phyloP scores from a whole-genome alignment of 1,140 invertebrate genomes.

The Diorhabda elongata region DNA sequence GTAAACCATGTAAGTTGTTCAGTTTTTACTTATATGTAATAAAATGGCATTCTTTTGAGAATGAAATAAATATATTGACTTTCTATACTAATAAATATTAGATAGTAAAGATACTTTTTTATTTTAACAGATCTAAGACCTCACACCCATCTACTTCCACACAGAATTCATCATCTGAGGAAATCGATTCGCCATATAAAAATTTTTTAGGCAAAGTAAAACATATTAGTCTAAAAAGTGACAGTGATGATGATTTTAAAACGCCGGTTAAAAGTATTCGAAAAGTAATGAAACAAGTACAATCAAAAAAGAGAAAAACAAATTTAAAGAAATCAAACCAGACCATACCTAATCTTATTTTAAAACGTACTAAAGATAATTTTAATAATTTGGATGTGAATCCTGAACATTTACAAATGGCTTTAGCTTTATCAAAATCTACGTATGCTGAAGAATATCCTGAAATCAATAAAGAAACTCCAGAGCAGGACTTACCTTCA shows the following conservation, averaged over 20 bases:
- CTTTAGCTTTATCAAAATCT: conserved; percentile 55
- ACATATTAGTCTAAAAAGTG: conserved; percentile 13
- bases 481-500: conserved; percentile 20
- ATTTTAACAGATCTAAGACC: conserved; percentile 10
- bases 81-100: too few relatives aligned
- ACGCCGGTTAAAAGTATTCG: conserved; percentile 22
- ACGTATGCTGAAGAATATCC: conserved; percentile 37
- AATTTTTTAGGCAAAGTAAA: conserved; percentile 24
- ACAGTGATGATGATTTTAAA: conserved; percentile 37
- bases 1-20: too few relatives aligned
- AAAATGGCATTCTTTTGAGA: too few relatives aligned
- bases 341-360: conserved; percentile 18
- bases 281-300: conserved; percentile 19
- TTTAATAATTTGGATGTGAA: conserved; percentile 46
- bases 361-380: conserved; percentile 32
- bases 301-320: conserved; percentile 22
- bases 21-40: too few relatives aligned
- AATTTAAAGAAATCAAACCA: conserved; percentile 20
- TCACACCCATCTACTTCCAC: neutral
- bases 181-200: conserved; percentile 30
- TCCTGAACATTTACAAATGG: conserved; percentile 54
- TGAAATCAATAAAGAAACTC: conserved; percentile 19
- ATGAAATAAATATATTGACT: too few relatives aligned
- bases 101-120: neutral
- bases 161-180: neutral